Conservation (phyloP, 92 coral and sea anemone species). For the Phymanthus crucifer region DNA sequence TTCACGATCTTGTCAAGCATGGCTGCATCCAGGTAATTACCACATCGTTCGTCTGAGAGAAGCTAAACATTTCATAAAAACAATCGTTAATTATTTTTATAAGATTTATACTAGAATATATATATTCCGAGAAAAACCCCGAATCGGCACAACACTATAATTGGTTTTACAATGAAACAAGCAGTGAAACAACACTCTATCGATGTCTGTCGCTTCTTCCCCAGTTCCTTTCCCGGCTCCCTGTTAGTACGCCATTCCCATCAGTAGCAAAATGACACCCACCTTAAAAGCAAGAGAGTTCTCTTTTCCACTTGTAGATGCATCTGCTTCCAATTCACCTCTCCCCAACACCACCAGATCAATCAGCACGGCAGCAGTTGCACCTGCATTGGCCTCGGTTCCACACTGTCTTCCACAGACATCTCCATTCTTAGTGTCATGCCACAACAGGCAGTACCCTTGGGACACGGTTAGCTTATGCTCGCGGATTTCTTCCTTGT, state of each 20-base stretch:
- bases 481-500: slow-evolving; percentile 41
- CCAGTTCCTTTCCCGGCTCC: slow-evolving; percentile 49
- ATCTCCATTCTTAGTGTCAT: slow-evolving; percentile 72
- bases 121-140: too few species aligned
- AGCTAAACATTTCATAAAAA: slow-evolving; percentile 29
- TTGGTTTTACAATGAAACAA: too few species aligned
- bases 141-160: too few species aligned
- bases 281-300: slow-evolving; percentile 20
- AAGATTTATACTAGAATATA: too few species aligned
- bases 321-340: slow-evolving; percentile 34
- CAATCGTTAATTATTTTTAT: background rate
- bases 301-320: background rate
- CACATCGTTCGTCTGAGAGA: slow-evolving; percentile 37
- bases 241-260: slow-evolving; percentile 53
- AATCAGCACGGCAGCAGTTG: slow-evolving; percentile 59
- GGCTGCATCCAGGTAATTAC: slow-evolving; percentile 59
- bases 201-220: slow-evolving; percentile 31
- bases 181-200: background rate
- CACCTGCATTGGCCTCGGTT: slow-evolving; percentile 41
- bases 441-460: slow-evolving; percentile 88
- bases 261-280: slow-evolving; percentile 11
- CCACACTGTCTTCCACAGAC: slow-evolving; percentile 60
- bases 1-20: slow-evolving; percentile 48
- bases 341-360: slow-evolving; percentile 66
- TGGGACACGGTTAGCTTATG: slow-evolving; percentile 67